Conservation (phyloP, 2,113 vertebrate species). For the Ahaetulla prasina region DNA sequence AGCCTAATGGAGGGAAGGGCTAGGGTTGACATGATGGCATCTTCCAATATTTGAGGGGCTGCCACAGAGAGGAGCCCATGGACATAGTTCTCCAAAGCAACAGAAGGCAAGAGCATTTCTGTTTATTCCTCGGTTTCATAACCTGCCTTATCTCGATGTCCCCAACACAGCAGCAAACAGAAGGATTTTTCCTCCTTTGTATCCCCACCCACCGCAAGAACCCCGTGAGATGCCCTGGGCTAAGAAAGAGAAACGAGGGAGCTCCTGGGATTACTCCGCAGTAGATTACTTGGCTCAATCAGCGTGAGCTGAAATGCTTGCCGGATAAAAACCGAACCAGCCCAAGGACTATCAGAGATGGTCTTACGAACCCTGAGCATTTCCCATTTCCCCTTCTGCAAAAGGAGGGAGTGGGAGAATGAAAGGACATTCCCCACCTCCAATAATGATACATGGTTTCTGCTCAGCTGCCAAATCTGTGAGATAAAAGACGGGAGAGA, state of each 20-base stretch:
- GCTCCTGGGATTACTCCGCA: not conserved
- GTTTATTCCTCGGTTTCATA: not conserved
- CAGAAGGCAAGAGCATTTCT: not conserved
- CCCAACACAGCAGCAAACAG: not conserved
- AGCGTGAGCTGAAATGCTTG: not conserved
- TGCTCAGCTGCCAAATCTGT: not conserved
- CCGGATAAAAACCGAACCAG: not conserved
- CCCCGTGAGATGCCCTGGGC: not conserved
- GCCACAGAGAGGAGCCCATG: not conserved
- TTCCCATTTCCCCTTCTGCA: not conserved
- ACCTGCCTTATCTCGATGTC: not conserved
- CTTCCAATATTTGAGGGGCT: not conserved
- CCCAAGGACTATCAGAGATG: not conserved
- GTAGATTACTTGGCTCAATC: not conserved
- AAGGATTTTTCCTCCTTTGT: not conserved
- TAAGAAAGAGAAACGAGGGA: not conserved
- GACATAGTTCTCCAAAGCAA: not conserved
- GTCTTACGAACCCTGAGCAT: too few species aligned
- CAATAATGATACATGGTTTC: not conserved
- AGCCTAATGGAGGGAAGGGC: too few species aligned
- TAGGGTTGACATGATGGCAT: too few species aligned
- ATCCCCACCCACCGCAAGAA: not conserved
- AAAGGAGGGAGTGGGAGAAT: not conserved
- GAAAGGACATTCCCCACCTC: too few species aligned
- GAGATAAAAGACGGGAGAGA: not conserved